These are phyloP conservation scores for Chascanopsetta lugubris DNA, from an alignment of 2,113 vertebrate species.

Conservation along the genomic window DNA sequence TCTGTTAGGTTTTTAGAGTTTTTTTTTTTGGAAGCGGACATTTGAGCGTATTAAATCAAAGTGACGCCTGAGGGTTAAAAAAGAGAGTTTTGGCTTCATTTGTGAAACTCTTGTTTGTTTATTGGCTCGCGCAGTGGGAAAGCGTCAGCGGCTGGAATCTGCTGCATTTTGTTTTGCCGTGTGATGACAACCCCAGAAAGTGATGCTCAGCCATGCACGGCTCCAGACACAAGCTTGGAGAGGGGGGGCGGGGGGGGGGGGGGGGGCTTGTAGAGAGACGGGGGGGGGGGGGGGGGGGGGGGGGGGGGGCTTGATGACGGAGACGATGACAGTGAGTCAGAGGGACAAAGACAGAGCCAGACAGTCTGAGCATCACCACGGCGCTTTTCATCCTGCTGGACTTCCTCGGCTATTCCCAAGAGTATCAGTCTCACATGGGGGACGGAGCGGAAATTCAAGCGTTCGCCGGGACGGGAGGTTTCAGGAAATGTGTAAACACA, in stretches of 20 bases:
- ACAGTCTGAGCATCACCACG: constrained; percentile 54
- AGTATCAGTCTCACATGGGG: constrained; percentile 59
- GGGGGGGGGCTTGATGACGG: constrained; percentile 28
- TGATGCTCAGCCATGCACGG: constrained; percentile 3
- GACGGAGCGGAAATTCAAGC: constrained; percentile 30
- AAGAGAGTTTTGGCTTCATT: constrained; percentile 19
- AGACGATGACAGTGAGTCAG: constrained; percentile 68
- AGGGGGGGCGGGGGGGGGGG: constrained; percentile 7
- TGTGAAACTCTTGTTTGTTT: constrained; percentile 46
- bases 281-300: constrained; percentile 50
- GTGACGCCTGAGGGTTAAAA: no score
- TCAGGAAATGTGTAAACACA: neutral
- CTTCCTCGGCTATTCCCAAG: constrained; percentile 58
- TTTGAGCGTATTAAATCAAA: no score
- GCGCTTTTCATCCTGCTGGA: constrained; percentile 56
- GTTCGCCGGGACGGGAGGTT: constrained; percentile 4
- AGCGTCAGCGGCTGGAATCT: constrained; percentile 23
- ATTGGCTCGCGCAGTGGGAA: constrained; percentile 51
- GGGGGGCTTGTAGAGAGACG: constrained; percentile 47
- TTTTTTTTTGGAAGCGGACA: no score
- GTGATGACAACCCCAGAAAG: constrained; percentile 45
- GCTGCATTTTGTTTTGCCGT: constrained; percentile 21
- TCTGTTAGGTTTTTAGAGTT: no score
- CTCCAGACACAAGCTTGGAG: constrained; percentile 61
- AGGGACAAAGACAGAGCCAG: constrained; percentile 65